These are phyloP conservation scores for Junonia oenone DNA, from an alignment of 2,888 invertebrate species.

Conservation along the genomic window DNA sequence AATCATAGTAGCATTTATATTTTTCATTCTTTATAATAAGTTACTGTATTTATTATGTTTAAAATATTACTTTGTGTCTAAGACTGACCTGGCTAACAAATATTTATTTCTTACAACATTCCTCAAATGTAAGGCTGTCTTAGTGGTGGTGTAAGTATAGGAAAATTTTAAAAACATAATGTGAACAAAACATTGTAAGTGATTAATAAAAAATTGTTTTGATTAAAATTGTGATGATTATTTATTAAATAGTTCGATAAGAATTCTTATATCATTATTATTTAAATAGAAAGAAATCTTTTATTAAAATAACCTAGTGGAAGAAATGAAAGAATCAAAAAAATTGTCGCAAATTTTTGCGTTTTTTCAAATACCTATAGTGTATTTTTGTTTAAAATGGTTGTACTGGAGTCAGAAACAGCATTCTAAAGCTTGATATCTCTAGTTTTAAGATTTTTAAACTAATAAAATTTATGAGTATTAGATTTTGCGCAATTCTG, in stretches of 20 bases:
- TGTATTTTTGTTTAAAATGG: no score
- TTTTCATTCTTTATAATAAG: conserved; percentile 32
- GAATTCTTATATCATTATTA: background rate
- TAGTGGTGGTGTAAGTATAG: conserved; percentile 46
- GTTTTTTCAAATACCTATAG: no score
- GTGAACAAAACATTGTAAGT: conserved; percentile 70
- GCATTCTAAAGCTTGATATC: no score
- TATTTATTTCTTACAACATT: conserved; percentile 58
- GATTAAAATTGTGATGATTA: conserved; percentile 29
- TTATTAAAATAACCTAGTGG: no score
- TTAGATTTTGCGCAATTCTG: no score
- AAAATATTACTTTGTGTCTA: conserved; percentile 48
- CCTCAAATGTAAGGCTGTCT: conserved; percentile 67
- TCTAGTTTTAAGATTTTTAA: no score
- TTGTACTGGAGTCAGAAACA: no score
- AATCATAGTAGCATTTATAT: conserved; percentile 20
- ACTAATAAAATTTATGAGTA: no score
- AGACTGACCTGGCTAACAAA: conserved; percentile 54
- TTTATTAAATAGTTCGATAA: conserved; percentile 15
- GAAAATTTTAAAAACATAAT: conserved; percentile 38
- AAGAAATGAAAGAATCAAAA: no score
- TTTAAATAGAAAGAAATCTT: background rate
- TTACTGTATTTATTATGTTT: conserved; percentile 36
- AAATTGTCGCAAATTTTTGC: no score
- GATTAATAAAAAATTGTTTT: conserved; percentile 55